phyloP scores from a whole-genome alignment of 2,113 vertebrate species.

The Sialia sialis region DNA sequence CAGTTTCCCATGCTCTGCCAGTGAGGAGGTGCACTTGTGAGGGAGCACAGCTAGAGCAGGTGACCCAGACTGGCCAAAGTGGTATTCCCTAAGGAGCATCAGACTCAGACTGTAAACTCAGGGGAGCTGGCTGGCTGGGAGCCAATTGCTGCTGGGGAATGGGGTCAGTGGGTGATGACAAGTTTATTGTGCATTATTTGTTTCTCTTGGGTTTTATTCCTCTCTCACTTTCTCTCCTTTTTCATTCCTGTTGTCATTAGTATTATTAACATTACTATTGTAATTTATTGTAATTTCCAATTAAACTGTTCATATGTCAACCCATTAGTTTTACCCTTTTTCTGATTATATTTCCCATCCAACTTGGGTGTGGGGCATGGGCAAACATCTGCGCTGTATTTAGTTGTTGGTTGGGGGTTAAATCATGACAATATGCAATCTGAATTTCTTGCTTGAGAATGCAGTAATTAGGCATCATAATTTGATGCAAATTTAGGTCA shows the following conservation, averaged over 20 bases:
- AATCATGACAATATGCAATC: not conserved
- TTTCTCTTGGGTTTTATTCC: not conserved
- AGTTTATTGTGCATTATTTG: not conserved
- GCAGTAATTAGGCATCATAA: not conserved
- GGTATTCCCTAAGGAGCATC: not conserved
- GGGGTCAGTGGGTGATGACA: not conserved
- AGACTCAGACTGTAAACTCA: not conserved
- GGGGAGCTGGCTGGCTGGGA: not conserved
- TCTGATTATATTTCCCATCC: not conserved
- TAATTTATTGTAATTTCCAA: not conserved
- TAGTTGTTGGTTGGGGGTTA: not conserved
- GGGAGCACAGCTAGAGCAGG: not conserved
- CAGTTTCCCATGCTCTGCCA: not conserved
- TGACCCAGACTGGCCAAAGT: not conserved
- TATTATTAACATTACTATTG: not conserved
- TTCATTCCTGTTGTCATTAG: not conserved
- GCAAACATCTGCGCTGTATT: not conserved
- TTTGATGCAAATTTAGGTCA: not conserved
- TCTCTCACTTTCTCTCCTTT: not conserved
- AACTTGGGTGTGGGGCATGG: not conserved
- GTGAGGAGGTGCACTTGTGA: not conserved
- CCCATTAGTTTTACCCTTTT: not conserved
- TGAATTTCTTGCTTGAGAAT: not conserved
- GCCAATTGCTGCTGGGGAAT: fast-evolving
- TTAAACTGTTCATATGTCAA: not conserved